Evolutionary conservation across 2,113 vertebrate genomes (phyloP), one percentile per base, ranked within the genome.

Genomic region (Colius striatus): DNA sequence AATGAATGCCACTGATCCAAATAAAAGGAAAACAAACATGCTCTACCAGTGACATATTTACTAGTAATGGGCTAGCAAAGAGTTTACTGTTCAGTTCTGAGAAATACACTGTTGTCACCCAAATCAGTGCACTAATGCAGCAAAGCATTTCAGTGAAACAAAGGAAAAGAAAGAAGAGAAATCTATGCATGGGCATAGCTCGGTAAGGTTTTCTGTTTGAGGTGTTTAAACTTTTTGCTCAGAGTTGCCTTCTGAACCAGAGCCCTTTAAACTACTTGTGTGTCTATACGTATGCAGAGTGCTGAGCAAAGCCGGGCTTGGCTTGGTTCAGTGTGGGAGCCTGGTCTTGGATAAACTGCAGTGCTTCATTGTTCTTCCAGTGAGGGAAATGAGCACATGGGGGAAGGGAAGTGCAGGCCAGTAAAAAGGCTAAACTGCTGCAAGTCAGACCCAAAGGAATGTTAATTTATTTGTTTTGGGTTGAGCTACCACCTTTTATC

Each of bases 371-470:
- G 0, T 66, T 66, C 53, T 65, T 25, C 38, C 5, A 2, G 34
- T 1, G 6, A 72, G 38, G 43, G 66, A 50, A 22, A 38, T 0
- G 1, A 83, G 47, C 66, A 22, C 8, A 2, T 4, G 19, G 41
- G 45, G 66, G n/a, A 43, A 72, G 30, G 62, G 58, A 85, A 79
- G 47, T 2, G 1, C 47, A 86, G 63, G 13, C 30, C 32, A 53
- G 7, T 83, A 21, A 50, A 74, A 90, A 66, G 45, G 18, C 30
- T 60, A 23, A 36, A 13, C 27, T 90, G 89, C 68, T 83, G 32
- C 72, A 90, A 95, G 53, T 94, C 95, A 94, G 43, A 20, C 60
- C 34, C 65, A 67, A 17, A 88, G 79, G 80, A 92, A 87, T 77
- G 60, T 50, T 87, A 26, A 81, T 94, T 84, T 85, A 77, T 88